Evolutionary conservation across 2,888 invertebrate species (phyloP).

Genomic region (Lithodes maja): DNA sequence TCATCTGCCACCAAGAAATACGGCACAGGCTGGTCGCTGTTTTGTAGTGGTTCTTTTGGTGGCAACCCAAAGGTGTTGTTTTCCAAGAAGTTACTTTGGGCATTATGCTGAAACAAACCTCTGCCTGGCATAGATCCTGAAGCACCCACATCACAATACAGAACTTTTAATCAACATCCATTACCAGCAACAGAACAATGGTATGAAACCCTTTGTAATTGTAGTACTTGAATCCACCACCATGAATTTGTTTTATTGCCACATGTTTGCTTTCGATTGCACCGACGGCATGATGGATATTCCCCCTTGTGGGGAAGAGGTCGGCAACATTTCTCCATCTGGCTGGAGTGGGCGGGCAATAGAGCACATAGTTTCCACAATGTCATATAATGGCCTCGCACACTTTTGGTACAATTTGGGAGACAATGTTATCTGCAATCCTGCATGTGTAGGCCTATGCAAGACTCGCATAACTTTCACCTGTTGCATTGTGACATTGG

Average conservation of each 20-base stretch:
- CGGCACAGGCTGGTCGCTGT: neutral
- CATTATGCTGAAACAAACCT: neutral
- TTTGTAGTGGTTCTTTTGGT: neutral
- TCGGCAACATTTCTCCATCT: slow-evolving; percentile 4
- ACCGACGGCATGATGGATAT: neutral
- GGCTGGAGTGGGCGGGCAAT: slow-evolving; percentile 2
- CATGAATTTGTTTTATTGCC: neutral
- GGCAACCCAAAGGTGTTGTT: slow-evolving; percentile 1
- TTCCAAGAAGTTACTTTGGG: neutral
- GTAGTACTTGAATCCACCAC: slow-evolving; percentile 2
- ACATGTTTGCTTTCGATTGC: neutral
- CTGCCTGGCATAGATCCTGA: neutral
- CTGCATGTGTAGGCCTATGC: neutral
- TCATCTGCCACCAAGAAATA: slow-evolving; percentile 21
- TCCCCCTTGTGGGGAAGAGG: neutral
- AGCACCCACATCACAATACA: neutral
- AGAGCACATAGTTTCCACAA: neutral
- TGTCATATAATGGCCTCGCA: slow-evolving; percentile 13
- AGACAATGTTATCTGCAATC: neutral
- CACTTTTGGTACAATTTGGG: neutral
- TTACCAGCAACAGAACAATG: neutral
- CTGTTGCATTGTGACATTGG: neutral
- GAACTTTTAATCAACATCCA: neutral
- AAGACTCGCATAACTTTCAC: slow-evolving; percentile 2
- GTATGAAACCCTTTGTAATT: slow-evolving; percentile 20